Base-by-base conservation (phyloP, 35 echinoderm and acorn worm genomes). In the Holothuria glaberrima region DNA sequence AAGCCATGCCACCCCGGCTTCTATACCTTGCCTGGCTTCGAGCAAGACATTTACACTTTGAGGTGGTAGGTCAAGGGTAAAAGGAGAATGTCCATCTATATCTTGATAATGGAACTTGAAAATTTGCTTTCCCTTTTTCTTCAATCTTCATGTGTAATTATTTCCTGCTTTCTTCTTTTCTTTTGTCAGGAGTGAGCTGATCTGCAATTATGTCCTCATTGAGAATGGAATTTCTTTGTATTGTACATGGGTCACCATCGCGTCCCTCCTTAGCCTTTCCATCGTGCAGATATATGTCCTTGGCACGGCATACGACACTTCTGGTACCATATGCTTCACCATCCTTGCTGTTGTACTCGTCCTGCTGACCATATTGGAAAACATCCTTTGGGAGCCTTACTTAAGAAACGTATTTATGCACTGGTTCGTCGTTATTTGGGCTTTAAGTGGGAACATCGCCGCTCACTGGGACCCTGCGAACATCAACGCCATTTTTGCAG, bases 251-350 rank as follows among this genome's bases (percentile, higher is more conserved):
- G 30, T 73, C 18, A 73, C 70, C 29, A 73, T 73, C 30, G 70
- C 70, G 25, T 31, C 70, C 5, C 70, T 73, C 0, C 30, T 73
- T 9, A 73, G 70, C 20, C 70, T 73, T 10, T 73, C 70, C 0
- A 73, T 73, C 36, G 70, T 73, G 17, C 70, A 73, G 30, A 73
- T 73, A 73, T 73, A 73, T 35, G 26, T 30, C 28, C 29, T 73
- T 30, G 70, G 70, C 9, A 31, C 59, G 5, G 22, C 25, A 25
- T 26, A 30, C 16, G 17, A 85, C 29, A 58, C 81, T 12, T 57
- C 52, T 20, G 52, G 31, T 85, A 85, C 30, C 59, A 60, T 85
- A 26, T 61, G 59, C 28, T 81, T 81, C 54, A 81, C 77, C 19
- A 52, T 56, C 34, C 41, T 81, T 16, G 54, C 77, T 21, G 54